Conservation (phyloP, 2,113 vertebrate genomes). For the Cryptomyrus ogoouensis region DNA sequence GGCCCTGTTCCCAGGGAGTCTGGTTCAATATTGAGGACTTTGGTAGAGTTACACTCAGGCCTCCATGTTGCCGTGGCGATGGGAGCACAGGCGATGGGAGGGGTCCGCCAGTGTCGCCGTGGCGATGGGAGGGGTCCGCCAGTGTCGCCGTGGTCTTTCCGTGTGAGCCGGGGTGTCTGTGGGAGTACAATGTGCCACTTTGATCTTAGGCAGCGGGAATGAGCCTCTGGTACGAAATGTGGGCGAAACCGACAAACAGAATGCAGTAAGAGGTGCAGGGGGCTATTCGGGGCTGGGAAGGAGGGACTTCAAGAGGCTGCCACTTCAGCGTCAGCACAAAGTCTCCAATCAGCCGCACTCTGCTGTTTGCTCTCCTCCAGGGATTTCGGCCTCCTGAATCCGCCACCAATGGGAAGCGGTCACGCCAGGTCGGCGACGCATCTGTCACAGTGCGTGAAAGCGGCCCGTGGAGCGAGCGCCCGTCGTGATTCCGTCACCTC, state of each 20-base stretch:
- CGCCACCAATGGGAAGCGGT: neutral
- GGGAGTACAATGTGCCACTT: neutral
- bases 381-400: neutral
- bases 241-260: neutral
- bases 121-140: neutral
- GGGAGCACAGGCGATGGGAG: neutral
- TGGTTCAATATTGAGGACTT: slow-evolving; percentile 27
- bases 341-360: neutral
- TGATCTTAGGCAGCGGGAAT: neutral
- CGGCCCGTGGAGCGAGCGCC: slow-evolving; percentile 25
- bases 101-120: neutral
- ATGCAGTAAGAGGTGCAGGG: neutral
- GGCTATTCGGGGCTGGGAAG: neutral
- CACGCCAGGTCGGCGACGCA: slow-evolving; percentile 35
- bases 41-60: neutral
- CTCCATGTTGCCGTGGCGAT: no score
- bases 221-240: neutral
- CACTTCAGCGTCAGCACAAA: neutral
- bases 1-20: slow-evolving; percentile 17
- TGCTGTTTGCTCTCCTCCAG: neutral
- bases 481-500: slow-evolving; percentile 43
- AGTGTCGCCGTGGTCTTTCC: neutral
- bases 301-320: neutral
- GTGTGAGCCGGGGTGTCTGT: neutral
- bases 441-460: slow-evolving; percentile 38